Evolutionary conservation across 2,797 vertebrate genomes (phyloP), one percentile per base, ranked within the genome.

Genomic region (Pangasius sanitwongsei): DNA sequence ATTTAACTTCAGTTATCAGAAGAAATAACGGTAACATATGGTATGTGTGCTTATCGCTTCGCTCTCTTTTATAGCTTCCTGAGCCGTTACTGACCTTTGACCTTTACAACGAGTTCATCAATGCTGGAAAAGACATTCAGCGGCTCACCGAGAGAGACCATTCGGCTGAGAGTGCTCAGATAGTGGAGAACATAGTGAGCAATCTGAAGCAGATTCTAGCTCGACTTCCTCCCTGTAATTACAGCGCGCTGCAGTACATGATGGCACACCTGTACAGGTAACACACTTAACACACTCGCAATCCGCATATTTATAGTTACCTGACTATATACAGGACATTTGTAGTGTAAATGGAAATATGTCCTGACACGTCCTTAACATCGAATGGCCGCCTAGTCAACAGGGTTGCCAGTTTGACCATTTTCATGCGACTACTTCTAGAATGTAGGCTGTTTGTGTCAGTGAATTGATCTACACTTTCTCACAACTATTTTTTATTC

Each of bases 21-120:
- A 81, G 16, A 59, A 81, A 25, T 23, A 37, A 37, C 2, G 1
- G 31, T 50, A 20, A 50, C 28, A 31, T 67, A 20, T 1, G 1
- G 3, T 57, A 7, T 34, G 31, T 34, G 34, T 69, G 37, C 50
- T 11, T 28, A 55, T 50, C 25, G 0, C 91, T n/a, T 80, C 3
- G 8, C 7, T 34, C 59, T 61, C 41, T 90, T 88, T 89, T 72
- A 53, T 89, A 99, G 98, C 98, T 99, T 63, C 97, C 98, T 0
- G 97, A 97, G 72, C 97, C 98, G 0, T 93, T 99, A 91, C 91
- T 99, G 81, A 96, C 96, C 63, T 97, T 95, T 94, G 96, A 97
- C 84, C 95, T 98, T 86, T 98, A 99, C 89, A 92, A 94, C 0
- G 92, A 96, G 53, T 97, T 99, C 91, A 96, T 98, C 16, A 65